Evolutionary conservation across 2,888 invertebrate species (phyloP).

Genomic region (Sinodicranocentrus sp.): DNA sequence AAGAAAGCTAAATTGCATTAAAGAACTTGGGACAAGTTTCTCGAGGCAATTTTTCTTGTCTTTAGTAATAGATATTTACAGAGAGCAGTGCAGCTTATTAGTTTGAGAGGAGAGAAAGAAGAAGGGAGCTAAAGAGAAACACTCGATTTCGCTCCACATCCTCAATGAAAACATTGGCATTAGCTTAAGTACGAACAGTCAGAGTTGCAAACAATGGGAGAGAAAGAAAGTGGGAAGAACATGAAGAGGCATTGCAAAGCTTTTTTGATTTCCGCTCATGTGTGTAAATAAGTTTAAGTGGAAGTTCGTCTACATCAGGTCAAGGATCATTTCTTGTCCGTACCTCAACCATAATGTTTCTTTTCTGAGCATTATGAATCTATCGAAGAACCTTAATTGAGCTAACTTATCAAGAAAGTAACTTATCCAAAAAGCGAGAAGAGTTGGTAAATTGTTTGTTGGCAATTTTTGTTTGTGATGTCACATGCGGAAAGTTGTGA

Average conservation of each 20-base stretch:
- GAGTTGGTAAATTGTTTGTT: conserved; percentile 59
- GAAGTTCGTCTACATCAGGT: conserved; percentile 57
- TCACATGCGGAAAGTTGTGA: conserved; percentile 60
- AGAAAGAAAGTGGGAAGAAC: not conserved
- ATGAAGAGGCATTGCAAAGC: not conserved
- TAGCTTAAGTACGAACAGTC: conserved; percentile 15
- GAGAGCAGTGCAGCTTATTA: conserved; percentile 48
- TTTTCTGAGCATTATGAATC: conserved; percentile 43
- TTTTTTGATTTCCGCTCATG: conserved; percentile 62
- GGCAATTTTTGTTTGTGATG: conserved; percentile 50
- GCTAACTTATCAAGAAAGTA: conserved; percentile 15
- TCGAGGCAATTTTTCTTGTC: conserved; percentile 54
- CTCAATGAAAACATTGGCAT: conserved; percentile 38
- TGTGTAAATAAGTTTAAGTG: conserved; percentile 64
- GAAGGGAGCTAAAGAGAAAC: conserved; percentile 26
- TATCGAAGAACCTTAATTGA: not conserved
- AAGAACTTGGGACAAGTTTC: conserved; percentile 64
- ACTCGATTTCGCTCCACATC: conserved; percentile 31
- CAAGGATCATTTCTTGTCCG: conserved; percentile 61
- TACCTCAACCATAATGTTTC: not conserved
- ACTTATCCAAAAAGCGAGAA: conserved; percentile 3
- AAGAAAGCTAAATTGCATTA: conserved; percentile 60
- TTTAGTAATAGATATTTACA: conserved; percentile 57
- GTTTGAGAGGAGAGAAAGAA: conserved; percentile 34
- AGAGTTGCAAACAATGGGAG: conserved; percentile 6